Evolutionary conservation across 2,113 vertebrate genomes (phyloP).

Genomic region (Stegostoma tigrinum): DNA sequence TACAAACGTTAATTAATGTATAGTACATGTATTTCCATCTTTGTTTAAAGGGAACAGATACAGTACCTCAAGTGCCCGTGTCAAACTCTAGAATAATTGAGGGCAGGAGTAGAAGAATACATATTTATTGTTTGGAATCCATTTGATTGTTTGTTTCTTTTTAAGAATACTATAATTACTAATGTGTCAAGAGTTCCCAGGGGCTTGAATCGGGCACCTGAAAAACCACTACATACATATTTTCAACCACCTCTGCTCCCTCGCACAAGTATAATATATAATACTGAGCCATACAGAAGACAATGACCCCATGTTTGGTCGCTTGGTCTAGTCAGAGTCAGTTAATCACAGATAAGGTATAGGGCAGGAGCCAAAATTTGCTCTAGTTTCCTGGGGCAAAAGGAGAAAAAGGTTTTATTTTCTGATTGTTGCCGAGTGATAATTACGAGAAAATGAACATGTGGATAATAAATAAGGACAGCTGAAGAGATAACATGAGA

Average conservation of each 20-base stretch:
- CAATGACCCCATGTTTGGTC: not conserved
- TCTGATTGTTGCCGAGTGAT: not conserved
- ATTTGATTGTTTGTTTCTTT: not conserved
- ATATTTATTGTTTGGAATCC: not conserved
- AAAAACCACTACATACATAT: too few species aligned
- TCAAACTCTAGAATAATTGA: not conserved
- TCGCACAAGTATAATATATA: not conserved
- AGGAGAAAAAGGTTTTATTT: not conserved
- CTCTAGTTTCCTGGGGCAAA: not conserved
- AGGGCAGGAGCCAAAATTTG: not conserved
- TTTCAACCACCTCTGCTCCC: not conserved
- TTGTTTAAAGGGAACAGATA: not conserved
- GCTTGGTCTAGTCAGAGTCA: not conserved
- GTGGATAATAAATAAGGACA: not conserved
- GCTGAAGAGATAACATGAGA: not conserved
- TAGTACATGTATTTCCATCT: not conserved
- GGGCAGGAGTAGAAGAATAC: not conserved
- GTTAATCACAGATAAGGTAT: not conserved
- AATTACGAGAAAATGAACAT: not conserved
- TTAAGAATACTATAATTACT: not conserved
- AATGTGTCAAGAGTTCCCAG: not conserved
- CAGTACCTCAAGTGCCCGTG: not conserved
- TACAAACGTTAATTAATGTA: not conserved
- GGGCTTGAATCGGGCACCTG: not conserved
- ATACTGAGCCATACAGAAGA: not conserved